Conservation (phyloP, 2,888 invertebrate genomes). For the Elysia crispata region DNA sequence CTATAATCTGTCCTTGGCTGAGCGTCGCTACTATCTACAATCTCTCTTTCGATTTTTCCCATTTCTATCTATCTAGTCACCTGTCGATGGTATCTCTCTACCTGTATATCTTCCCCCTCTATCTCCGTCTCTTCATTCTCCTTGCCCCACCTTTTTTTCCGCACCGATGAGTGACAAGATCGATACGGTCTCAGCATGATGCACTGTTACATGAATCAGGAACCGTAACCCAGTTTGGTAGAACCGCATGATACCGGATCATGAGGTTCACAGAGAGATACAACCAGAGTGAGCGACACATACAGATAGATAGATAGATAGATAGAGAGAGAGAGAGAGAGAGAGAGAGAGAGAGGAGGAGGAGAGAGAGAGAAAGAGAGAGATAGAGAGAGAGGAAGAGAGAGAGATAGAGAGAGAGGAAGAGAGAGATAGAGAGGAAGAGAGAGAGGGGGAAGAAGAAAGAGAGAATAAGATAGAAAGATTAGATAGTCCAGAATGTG, state of each 20-base stretch:
- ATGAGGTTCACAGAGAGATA: neutral
- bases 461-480: no score
- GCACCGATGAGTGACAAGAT: no score
- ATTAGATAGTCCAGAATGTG: no score
- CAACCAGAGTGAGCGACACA: neutral
- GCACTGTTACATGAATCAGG: neutral
- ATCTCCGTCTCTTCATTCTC: conserved; percentile 30
- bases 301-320: neutral
- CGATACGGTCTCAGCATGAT: neutral
- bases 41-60: no score
- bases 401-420: neutral
- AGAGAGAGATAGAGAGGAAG: no score
- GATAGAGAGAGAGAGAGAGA: neutral
- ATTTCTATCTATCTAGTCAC: no score
- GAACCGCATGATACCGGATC: neutral
- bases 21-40: no score
- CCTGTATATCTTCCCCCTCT: neutral
- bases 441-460: no score
- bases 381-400: conserved; percentile 11
- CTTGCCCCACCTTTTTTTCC: no score
- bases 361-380: conserved; percentile 16
- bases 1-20: no score
- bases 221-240: conserved; percentile 1
- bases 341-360: neutral
- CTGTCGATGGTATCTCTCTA: no score